Conservation (phyloP, 2,797 vertebrate species). For the Atherinosoma microstoma region DNA sequence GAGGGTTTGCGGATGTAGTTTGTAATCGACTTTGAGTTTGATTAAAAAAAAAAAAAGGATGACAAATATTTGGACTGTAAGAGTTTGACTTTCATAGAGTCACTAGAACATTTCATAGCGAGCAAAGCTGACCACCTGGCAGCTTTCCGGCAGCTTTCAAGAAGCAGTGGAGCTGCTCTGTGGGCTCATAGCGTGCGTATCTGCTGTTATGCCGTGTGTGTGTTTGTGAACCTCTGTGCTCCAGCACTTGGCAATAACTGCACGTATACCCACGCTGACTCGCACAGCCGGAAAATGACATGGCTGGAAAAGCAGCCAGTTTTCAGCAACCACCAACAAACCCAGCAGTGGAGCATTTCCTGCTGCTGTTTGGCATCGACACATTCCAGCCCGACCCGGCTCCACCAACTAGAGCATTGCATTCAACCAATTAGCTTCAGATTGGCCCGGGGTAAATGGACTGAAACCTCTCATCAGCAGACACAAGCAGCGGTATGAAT, state of each 20-base stretch:
- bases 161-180: constrained; percentile 3
- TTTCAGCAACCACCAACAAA: constrained; percentile 36
- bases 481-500: constrained; percentile 35
- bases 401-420: constrained; percentile 61
- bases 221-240: constrained; percentile 12
- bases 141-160: neutral
- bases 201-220: constrained; percentile 1
- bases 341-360: constrained; percentile 47
- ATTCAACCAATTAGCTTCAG: constrained; percentile 57
- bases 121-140: neutral
- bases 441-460: constrained; percentile 50
- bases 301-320: constrained; percentile 25
- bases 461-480: constrained; percentile 54
- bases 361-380: constrained; percentile 51
- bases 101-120: neutral
- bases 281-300: constrained; percentile 7
- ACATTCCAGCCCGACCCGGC: constrained; percentile 35
- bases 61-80: neutral
- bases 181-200: constrained; percentile 12
- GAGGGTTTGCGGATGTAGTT: no score
- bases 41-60: no score
- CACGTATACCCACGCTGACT: constrained; percentile 8
- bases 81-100: neutral
- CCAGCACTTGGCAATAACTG: constrained; percentile 19
- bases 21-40: no score